Base-by-base conservation (phyloP, 2,888 invertebrate genomes). In the Eustalomyia histrio region DNA sequence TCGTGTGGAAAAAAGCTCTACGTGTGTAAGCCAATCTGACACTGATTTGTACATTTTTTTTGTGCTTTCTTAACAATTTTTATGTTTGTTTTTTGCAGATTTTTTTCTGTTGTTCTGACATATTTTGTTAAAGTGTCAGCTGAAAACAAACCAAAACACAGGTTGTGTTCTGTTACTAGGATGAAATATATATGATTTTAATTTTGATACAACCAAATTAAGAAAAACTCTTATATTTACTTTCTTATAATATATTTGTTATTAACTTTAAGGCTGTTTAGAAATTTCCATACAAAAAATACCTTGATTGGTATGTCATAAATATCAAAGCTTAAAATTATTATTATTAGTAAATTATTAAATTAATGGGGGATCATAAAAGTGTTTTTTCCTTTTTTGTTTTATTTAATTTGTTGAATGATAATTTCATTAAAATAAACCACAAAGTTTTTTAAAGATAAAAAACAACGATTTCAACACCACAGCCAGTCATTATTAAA, bases 1-100 rank as follows among this genome's bases (percentile, higher is more conserved):
- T 72, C 68, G 64, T 68, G 64, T 68, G 67, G 39, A 63, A 72
- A 63, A 63, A 63, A n/a, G n/a, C 39, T 63, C 16, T 67, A 76
- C 80, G 75, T 80, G 61, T 71, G 65, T 43, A 63, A 76, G 65
- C 43, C 57, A 75, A 76, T 61, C 52, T 72, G 58, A 53, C 53
- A 64, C 65, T 60, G 68, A 65, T 65, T 74, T 79, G 33, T 63
- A 50, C 17, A 57, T 60, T 60, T 71, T 50, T 55, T 17, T 18
- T 47, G 33, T 33, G 35, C 29, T 33, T 69, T 58, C 17, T 47
- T 58, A 29, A 14, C 14, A 29, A 47, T 35, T 69, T 33, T 57
- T 57, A 7, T 52, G 33, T 69, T 16, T 69, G 18, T 69, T 50
- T 60, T 43, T 60, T n/a, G 35, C 69, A 69, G 21, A 69, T 60